Conservation (phyloP, 2,888 invertebrate genomes). For the Caenorhabditis drosophilae region DNA sequence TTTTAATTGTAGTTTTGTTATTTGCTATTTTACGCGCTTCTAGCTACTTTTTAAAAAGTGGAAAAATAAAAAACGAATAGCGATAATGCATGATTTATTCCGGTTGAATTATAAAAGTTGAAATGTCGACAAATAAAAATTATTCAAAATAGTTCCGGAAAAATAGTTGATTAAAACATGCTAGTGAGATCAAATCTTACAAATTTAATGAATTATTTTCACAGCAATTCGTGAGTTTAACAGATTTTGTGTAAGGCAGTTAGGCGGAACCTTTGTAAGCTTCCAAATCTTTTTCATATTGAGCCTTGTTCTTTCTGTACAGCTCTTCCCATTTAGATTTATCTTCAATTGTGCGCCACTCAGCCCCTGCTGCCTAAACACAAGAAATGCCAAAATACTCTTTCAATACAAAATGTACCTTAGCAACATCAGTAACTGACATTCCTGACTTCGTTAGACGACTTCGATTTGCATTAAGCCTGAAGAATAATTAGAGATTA, state of each 20-base stretch:
- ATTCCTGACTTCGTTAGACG: slow-evolving; percentile 87
- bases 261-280: too few relatives aligned
- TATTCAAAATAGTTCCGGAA: background rate
- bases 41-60: background rate
- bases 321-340: slow-evolving; percentile 83
- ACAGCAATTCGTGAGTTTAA: too few relatives aligned
- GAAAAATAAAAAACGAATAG: background rate
- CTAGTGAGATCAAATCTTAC: background rate
- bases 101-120: slow-evolving; percentile 1
- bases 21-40: slow-evolving; percentile 21
- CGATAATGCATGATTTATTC: background rate
- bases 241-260: too few relatives aligned
- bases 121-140: background rate
- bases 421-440: slow-evolving; percentile 86
- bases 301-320: slow-evolving; percentile 83
- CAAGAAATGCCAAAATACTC: slow-evolving; percentile 70
- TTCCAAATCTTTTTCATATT: slow-evolving; percentile 85
- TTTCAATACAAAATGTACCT: too few relatives aligned
- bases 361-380: slow-evolving; percentile 35
- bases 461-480: slow-evolving; percentile 81
- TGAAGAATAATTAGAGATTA: background rate
- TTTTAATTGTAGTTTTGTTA: slow-evolving; percentile 6
- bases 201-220: too few relatives aligned
- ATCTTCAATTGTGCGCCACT: slow-evolving; percentile 45
- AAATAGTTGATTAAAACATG: slow-evolving; percentile 4